Base-by-base conservation (phyloP, 2,797 vertebrate genomes). In the Sibirionetta formosa region DNA sequence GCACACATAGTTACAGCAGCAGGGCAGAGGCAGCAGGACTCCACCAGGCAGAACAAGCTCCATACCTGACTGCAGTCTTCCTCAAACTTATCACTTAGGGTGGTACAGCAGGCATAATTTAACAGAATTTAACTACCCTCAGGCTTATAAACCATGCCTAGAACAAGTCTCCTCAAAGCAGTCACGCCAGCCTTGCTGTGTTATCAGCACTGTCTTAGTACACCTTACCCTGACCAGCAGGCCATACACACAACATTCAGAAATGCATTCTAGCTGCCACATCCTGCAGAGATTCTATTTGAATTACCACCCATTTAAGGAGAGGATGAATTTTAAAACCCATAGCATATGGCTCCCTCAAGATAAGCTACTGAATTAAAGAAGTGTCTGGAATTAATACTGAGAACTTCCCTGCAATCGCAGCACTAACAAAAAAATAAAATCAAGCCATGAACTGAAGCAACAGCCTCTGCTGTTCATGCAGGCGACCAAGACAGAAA, bases 401-500 rank as follows among this genome's bases (percentile, higher is more conserved):
- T 22, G 65, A 38, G 54, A 54, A 33, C 22, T 35, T 33, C 50
- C 70, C 51, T 40, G 51, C 51, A 77, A 38, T 3, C 4, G 20
- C 14, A 60, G 9, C 33, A 56, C 24, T 36, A 56, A 36, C 14
- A 14, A 8, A 58, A 24, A 58, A 35, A 38, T 38, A 35, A 58
- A 36, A 63, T 29, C 44, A 68, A 80, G 36, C 19, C 33, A 16
- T 2, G 19, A 91, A 56, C 22, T 69, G 64, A 42, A 85, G 57
- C 18, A 60, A 40, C 19, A 9, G 11, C 18, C 0, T 0, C 7
- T 14, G 22, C 31, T 2, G 2, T 27, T 76, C 33, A 6, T 3
- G 23, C 23, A 19, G 26, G 14, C 18, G 24, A 68, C 26, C 0
- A 0, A 82, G 46, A 72, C 46, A 66, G 56, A 12, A 65, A 38